Evolutionary conservation across 1,140 invertebrate genomes (phyloP), one percentile per base, ranked within the genome.

Genomic region (Phthorimaea operculella): DNA sequence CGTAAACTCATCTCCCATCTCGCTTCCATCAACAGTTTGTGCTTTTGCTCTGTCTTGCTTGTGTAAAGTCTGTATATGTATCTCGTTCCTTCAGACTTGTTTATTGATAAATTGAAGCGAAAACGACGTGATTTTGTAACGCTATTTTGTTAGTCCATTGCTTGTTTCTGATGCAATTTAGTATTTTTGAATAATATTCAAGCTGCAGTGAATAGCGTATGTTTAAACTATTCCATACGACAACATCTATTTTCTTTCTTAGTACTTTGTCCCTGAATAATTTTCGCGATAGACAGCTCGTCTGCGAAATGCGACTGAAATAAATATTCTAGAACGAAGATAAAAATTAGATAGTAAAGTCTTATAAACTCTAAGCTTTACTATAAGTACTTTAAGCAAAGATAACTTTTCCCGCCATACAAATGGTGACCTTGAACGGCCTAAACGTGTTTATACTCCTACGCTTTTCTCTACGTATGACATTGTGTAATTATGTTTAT

Each of bases 401-500:
- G 21, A 28, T 28, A 58, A 53, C 59, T 67, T 64, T 70, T 81
- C 76, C 73, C 76, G 74, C 75, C 76, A 78, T 76, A 54, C 54
- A 42, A 55, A 62, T 70, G 72, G 1, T n/a, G 36, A 81, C 78
- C 78, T 81, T 81, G 76, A 55, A 55, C 62, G 58, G 64, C 21
- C 21, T 28, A 28, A 28, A 28, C 21, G 21, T 28, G 21, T 28
- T 60, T 60, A n/a, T 2, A 71, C 74, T 66, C 78, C 72, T 70
- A 76, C 78, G 67, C 65, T 66, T 66, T 55, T 65, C 70, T 66
- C 70, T 28, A 70, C 63, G 52, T 60, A 62, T 61, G 48, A 10
- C 64, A 68, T 78, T 81, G 74, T 77, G 74, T 76, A 78, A 74
- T 6, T 10, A 45, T 17, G 44, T 47, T 47, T 47, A 47, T 47